Conservation (phyloP, 1,140 invertebrate species). For the Sitobion miscanthi region DNA sequence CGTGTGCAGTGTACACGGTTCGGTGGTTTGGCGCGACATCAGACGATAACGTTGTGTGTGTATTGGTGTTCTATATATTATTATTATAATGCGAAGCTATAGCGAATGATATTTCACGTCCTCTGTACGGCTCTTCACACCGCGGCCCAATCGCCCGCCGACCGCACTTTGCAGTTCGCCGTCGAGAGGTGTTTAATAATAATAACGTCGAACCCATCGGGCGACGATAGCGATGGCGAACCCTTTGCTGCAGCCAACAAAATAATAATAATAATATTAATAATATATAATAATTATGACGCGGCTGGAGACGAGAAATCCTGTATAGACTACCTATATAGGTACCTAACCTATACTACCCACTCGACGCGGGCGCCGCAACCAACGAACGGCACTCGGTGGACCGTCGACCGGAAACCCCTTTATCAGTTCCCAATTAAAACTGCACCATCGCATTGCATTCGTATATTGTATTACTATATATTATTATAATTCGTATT, state of each 20-base stretch:
- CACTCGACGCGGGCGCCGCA: neutral
- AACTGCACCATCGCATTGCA: neutral
- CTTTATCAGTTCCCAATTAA: constrained; percentile 51
- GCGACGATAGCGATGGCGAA: neutral
- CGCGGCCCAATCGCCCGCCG: neutral
- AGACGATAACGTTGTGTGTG: neutral
- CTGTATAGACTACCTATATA: neutral
- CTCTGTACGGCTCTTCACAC: neutral
- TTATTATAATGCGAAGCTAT: neutral
- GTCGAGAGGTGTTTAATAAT: constrained; percentile 44
- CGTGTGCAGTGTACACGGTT: neutral
- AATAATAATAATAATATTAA: constrained; percentile 7
- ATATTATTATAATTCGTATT: neutral
- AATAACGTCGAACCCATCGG: neutral
- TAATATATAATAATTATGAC: constrained; percentile 18
- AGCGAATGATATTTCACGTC: constrained; percentile 8
- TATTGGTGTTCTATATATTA: no score
- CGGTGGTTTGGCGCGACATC: neutral
- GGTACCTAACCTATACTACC: neutral
- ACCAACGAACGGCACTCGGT: constrained; percentile 8
- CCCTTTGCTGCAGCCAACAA: neutral
- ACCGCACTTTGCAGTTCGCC: neutral
- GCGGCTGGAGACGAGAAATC: neutral
- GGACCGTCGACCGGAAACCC: constrained; percentile 32
- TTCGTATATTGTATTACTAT: neutral